Evolutionary conservation across 2,113 vertebrate genomes (phyloP).

Genomic region (Globicephala melas): DNA sequence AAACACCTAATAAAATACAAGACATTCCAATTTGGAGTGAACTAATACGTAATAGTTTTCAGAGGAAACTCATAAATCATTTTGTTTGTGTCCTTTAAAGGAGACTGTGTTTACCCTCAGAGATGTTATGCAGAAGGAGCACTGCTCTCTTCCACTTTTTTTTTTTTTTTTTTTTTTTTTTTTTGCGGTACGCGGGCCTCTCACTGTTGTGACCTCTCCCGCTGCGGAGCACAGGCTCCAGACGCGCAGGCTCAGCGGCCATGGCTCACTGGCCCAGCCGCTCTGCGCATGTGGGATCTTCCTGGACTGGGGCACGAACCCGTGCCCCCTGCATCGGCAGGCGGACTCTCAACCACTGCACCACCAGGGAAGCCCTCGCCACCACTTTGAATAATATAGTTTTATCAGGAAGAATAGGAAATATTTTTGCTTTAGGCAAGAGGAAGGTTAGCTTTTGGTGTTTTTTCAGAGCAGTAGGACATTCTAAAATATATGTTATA

Average conservation of each 20-base stretch:
- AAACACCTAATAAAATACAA: background rate
- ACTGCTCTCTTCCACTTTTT: no score
- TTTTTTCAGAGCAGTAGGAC: background rate
- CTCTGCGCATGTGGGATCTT: no score
- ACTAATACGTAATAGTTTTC: background rate
- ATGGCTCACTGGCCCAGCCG: no score
- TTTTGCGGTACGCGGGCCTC: no score
- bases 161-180: no score
- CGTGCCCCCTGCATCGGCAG: fast-evolving
- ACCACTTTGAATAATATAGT: background rate
- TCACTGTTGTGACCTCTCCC: no score
- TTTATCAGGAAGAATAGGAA: background rate
- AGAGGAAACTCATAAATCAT: background rate
- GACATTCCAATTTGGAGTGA: background rate
- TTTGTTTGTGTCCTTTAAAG: background rate
- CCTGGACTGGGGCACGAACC: no score
- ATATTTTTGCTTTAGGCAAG: background rate
- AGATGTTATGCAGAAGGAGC: background rate
- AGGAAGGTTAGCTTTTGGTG: background rate
- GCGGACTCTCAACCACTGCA: no score
- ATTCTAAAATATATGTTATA: background rate
- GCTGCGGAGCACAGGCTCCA: no score
- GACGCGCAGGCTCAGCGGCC: no score
- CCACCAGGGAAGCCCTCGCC: no score
- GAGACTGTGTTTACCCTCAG: background rate